A percentile compares a stretch with the other conserved stretches of the same genome.
These are phyloP conservation scores for Eumerus sabulonum DNA, from an alignment of 2,888 invertebrate species.

Conservation along the genomic window DNA sequence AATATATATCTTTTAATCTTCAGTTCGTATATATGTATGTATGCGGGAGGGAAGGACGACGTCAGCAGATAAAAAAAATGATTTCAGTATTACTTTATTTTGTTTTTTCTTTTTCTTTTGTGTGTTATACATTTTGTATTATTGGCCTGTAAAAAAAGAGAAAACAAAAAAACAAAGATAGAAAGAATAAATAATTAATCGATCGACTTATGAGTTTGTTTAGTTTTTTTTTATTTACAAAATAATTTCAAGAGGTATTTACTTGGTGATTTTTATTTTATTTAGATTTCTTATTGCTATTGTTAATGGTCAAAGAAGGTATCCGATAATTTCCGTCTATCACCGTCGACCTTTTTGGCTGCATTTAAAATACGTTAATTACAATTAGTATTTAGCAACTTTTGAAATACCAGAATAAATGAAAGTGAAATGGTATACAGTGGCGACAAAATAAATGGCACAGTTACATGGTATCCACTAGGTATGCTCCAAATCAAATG, in stretches of 20 bases:
- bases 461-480: no score
- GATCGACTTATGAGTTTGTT: no score
- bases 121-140: conserved; percentile 73
- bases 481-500: no score
- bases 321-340: conserved; percentile 63
- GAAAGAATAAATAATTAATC: neutral
- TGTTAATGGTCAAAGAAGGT: conserved; percentile 67
- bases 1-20: conserved; percentile 72
- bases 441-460: no score
- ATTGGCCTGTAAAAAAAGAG: conserved; percentile 75
- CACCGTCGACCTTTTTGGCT: conserved; percentile 60
- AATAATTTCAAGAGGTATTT: conserved; percentile 34
- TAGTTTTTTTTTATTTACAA: no score
- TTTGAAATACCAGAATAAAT: no score
- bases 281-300: conserved; percentile 48
- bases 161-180: conserved; percentile 6
- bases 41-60: conserved; percentile 73
- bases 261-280: conserved; percentile 59
- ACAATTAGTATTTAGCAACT: conserved; percentile 17
- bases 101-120: conserved; percentile 61
- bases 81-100: no score
- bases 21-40: conserved; percentile 52
- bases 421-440: no score
- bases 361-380: conserved; percentile 55
- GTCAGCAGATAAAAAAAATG: conserved; percentile 74